Conservation (phyloP, 1,140 invertebrate genomes). For the Apis florea region DNA sequence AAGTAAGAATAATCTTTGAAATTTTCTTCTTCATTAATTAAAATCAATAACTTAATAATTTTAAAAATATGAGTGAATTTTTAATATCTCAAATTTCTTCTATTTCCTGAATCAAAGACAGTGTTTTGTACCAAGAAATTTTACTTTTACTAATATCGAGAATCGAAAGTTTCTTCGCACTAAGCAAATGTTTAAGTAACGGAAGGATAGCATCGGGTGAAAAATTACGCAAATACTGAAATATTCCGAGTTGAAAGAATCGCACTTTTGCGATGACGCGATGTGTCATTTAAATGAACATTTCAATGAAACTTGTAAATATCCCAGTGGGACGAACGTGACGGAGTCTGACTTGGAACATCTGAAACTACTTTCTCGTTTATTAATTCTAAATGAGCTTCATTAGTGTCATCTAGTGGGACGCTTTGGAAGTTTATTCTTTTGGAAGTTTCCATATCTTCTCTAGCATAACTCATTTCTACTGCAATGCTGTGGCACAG, state of each 20-base stretch:
- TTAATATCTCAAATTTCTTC: no score
- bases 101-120: no score
- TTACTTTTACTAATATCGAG: no score
- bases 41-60: no score
- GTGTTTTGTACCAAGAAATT: no score
- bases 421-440: not conserved
- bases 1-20: no score
- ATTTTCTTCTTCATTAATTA: no score
- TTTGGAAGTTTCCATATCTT: not conserved
- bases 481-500: no score
- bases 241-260: conserved; percentile 7
- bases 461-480: not conserved
- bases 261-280: not conserved
- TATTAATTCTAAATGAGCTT: conserved; percentile 15
- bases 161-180: no score
- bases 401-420: not conserved
- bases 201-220: no score
- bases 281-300: conserved; percentile 6
- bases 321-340: not conserved
- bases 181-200: no score
- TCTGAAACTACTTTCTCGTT: not conserved
- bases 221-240: not conserved
- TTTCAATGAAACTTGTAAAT: not conserved
- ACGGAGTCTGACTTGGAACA: not conserved
- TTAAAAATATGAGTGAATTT: no score